Conservation (phyloP, 2,113 vertebrate genomes). For the Pterophyllum scalare region DNA sequence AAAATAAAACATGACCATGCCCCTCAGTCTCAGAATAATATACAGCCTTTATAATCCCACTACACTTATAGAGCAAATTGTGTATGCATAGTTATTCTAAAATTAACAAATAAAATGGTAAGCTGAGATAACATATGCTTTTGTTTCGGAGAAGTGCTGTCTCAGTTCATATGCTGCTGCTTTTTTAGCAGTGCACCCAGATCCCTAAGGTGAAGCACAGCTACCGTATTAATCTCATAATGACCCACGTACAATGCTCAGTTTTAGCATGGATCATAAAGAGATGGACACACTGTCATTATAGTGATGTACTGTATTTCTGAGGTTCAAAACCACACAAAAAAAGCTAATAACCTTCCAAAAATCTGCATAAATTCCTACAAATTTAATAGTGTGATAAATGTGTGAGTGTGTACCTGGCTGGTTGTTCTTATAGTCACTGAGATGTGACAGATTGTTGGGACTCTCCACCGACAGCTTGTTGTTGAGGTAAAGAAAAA, state of each 20-base stretch:
- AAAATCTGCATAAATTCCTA: neutral
- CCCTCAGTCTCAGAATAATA: no score
- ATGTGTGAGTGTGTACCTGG: conserved; percentile 79
- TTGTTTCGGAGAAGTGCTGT: neutral
- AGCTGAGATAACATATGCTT: neutral
- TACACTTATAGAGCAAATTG: neutral
- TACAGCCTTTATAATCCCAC: no score
- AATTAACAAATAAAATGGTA: neutral
- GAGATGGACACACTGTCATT: neutral
- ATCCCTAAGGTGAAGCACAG: neutral
- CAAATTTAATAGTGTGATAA: neutral
- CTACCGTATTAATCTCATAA: neutral
- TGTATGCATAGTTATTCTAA: neutral
- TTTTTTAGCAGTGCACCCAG: neutral
- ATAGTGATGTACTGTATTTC: no score
- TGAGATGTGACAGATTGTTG: conserved; percentile 86
- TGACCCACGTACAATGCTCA: neutral
- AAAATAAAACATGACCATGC: no score
- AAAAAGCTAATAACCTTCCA: neutral
- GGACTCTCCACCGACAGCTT: conserved; percentile 93
- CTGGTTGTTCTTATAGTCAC: conserved; percentile 83
- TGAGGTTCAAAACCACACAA: neutral
- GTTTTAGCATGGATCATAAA: neutral
- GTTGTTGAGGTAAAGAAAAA: conserved; percentile 98
- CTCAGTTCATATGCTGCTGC: neutral